Evolutionary conservation across 2,888 invertebrate species (phyloP), one percentile per base, ranked within the genome.

Genomic region (Melieria omissa): DNA sequence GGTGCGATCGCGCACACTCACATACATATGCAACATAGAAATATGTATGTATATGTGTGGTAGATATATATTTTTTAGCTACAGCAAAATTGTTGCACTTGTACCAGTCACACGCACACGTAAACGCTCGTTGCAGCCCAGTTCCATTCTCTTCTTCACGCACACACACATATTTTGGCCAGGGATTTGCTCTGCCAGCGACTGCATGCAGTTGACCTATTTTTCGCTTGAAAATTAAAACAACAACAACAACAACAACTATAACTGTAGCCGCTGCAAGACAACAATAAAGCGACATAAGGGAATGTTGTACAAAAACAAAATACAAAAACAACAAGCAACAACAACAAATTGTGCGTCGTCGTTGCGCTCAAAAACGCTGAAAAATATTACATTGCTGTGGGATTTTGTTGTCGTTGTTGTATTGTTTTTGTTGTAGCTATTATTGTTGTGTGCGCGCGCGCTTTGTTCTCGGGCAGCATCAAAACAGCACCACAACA

Each of bases 201-300:
- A 65, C 16, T 54, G 44, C 42, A 41, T 65, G 14, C 42, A 41
- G 65, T 58, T 58, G 60, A 67, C 58, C 58, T 67, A 67, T 67
- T 60, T 67, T 52, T n/a, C 49, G 42, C 44, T 67, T 49, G 60
- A 42, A 67, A 69, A 63, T 62, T 62, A 63, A 69, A 63, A 45
- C 52, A 46, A 44, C 45, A 61, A 42, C 62, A 62, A 62, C 62
- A 62, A 46, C 10, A 61, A 44, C 14, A 62, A 46, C 16, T 42
- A 45, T 52, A 54, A 29, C 29, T 12, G 16, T 16, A 16, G 52
- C 52, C 4, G 52, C 52, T 52, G 47, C 41, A 12, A 60, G 42
- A 65, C 64, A 52, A 57, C 16, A 58, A 4, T 16, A 12, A 44
- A 54, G 42, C 68, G 29, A 41, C 58, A 29, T 14, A 58, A 41